These are phyloP conservation scores for Vanacampus margaritifer DNA, from an alignment of 2,113 vertebrate species.

Conservation along the genomic window DNA sequence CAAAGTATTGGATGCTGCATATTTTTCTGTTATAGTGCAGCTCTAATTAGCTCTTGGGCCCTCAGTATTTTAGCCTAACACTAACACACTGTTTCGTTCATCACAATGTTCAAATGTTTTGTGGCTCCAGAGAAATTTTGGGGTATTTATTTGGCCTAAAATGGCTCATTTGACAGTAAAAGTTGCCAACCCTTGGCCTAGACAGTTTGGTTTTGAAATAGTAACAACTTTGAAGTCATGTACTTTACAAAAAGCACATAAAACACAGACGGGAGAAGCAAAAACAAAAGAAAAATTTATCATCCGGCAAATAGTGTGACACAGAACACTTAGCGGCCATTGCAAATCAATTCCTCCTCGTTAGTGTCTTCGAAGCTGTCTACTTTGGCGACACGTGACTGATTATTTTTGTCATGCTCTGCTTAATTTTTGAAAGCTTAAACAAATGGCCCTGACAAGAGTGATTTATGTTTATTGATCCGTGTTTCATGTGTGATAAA, in stretches of 20 bases:
- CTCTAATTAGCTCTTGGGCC: no score
- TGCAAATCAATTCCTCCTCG: neutral
- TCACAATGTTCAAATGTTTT: no score
- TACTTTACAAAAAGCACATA: no score
- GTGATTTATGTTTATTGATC: constrained; percentile 37
- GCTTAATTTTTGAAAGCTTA: constrained; percentile 14
- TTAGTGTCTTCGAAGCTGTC: neutral
- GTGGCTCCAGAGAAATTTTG: no score
- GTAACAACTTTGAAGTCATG: neutral
- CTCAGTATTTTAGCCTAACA: no score
- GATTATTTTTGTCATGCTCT: constrained; percentile 1
- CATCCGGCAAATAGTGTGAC: neutral
- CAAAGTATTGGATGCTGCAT: no score
- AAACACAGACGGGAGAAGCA: neutral
- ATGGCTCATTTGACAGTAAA: neutral
- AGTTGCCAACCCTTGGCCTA: neutral
- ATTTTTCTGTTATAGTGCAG: no score
- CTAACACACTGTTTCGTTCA: no score
- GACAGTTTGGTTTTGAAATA: neutral
- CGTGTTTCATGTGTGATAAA: constrained; percentile 24
- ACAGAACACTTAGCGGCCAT: neutral
- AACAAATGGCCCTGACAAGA: constrained; percentile 16
- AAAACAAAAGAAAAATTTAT: neutral
- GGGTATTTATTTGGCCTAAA: no score
- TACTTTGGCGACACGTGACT: neutral